These are phyloP conservation scores for Callimorpha dominula DNA, from an alignment of 2,888 invertebrate genomes.

Conservation along the genomic window DNA sequence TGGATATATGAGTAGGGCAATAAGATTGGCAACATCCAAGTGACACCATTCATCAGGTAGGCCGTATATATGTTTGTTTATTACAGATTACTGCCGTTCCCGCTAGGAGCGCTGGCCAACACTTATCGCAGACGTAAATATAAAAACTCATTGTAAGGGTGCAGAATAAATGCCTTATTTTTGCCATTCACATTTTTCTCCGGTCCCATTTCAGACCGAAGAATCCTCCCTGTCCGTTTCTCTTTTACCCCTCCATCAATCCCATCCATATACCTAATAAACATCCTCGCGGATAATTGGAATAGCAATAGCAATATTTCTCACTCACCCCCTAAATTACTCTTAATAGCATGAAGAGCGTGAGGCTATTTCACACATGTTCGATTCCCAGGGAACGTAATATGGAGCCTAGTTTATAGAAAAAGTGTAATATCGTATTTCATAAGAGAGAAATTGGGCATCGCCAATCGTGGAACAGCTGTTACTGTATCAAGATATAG, in stretches of 20 bases:
- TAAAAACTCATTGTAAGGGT: background rate
- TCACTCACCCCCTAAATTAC: constrained; percentile 17
- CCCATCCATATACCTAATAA: constrained; percentile 7
- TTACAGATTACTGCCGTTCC: background rate
- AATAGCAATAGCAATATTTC: constrained; percentile 23
- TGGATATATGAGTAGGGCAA: background rate
- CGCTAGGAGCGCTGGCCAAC: background rate
- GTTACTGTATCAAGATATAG: constrained; percentile 16
- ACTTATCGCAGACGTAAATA: background rate
- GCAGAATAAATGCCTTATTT: background rate
- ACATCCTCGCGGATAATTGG: constrained; percentile 17
- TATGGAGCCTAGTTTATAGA: constrained; percentile 27
- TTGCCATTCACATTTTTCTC: background rate
- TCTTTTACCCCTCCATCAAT: background rate
- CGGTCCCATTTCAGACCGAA: too few relatives aligned
- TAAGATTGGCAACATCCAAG: background rate
- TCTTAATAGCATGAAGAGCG: constrained; percentile 26
- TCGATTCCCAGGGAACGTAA: constrained; percentile 30
- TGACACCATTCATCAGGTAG: background rate
- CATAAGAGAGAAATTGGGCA: constrained; percentile 14
- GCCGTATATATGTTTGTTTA: background rate
- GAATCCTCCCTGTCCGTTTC: background rate
- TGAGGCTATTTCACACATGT: constrained; percentile 32
- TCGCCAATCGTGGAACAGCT: constrained; percentile 15
- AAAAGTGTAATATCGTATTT: constrained; percentile 40